Evolutionary conservation across 2,888 invertebrate species (phyloP), one percentile per base, ranked within the genome.

Genomic region (Amphipoea oculea): DNA sequence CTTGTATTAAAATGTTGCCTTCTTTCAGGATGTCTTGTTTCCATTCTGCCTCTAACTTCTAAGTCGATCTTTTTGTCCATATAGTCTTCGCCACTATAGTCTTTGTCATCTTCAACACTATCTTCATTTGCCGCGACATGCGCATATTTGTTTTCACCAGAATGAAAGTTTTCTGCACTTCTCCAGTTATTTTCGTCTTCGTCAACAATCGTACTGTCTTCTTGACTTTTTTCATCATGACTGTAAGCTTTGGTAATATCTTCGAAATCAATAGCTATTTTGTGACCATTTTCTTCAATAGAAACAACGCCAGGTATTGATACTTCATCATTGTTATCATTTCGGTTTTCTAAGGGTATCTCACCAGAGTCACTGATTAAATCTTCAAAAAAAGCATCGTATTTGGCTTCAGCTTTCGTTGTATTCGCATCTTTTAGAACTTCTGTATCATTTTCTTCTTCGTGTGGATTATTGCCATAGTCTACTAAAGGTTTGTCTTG

Each of bases 381-480:
- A 42, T 87, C 81, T 76, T 88, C 76, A 57, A 82, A 83, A 54
- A 81, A 78, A 17, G 77, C 60, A 17, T 78, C 70, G 29, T 79
- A 78, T 36, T 75, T 81, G 36, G 29, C 70, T 54, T 66, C 60
- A 67, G 17, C 68, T 40, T 74, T 70, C 7, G 76, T 77, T 68
- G n/a, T 36, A 42, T 77, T 80, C 0, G 11, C 54, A 17, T 73
- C 45, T 42, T 48, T 51, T 4, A 17, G 9, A 23, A 70, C n/a
- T 69, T 70, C 42, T 54, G 69, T 78, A 48, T 20, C 0, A 51
- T 29, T 54, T 48, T 75, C 69, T 62, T 66, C 67, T 63, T 75
- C 36, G 0, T 70, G 36, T 11, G n/a, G 23, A 48, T 40, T 62
- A 42, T 54, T 67, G 6, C 12, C 40, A 60, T 76, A 14, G 63